Evolutionary conservation across 1,140 invertebrate genomes (phyloP), one percentile per base, ranked within the genome.

Genomic region (Charaxes varanes): DNA sequence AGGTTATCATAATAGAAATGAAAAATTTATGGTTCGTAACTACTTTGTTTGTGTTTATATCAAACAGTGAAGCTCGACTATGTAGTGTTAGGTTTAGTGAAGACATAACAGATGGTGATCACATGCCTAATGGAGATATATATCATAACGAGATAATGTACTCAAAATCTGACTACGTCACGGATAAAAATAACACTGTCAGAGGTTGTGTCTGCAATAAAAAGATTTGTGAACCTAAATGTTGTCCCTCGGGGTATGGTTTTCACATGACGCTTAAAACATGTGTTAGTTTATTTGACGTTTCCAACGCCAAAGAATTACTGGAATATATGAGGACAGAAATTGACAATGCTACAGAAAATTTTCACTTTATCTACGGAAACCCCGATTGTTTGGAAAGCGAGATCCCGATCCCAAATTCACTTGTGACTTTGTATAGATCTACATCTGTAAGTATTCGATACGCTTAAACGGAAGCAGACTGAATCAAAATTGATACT

Each of bases 151-250:
- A 48, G 1, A 14, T 55, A 1, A 41, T 13, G 2, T 76, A 64
- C 12, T 27, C 41, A 0, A 27, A 36, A n/a, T 36, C 23, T 2
- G 53, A 76, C 21, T 66, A 67, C 21, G 57, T 42, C 13, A 19
- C 42, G 5, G 54, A 63, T n/a, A 53, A 7, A 16, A 28, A 28
- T 3, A 49, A 7, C 3, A 28, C 22, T 3, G 41, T 55, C 16
- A 42, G 42, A 23, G 56, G 57, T 3, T 65, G 69, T 44, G 13
- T 62, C n/a, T 72, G 68, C 31, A 18, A 15, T 4, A 60, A 60
- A 23, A 42, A 55, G 6, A 40, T 10, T 0, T 68, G 64, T 32
- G 7, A 60, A 2, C 28, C 42, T 7, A 74, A 74, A 30, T 74
- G 67, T 13, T 74, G 70, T 23, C 56, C 60, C 0, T 4, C 42